phyloP scores from a whole-genome alignment of 2,113 vertebrate species.

The Phocoena sinus region DNA sequence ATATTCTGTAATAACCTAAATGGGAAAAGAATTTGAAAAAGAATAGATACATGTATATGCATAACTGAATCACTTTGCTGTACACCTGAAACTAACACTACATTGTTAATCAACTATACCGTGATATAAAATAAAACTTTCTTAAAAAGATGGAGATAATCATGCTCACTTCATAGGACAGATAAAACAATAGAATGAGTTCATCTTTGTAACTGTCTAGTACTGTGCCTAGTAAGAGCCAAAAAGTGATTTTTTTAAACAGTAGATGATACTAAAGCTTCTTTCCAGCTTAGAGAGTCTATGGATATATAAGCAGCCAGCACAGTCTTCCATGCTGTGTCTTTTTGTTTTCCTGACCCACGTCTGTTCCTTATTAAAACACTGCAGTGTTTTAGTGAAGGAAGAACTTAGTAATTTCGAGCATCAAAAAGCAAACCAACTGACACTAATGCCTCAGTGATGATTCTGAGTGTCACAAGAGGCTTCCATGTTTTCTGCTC shows the following conservation, averaged over 20 bases:
- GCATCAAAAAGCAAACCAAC: neutral
- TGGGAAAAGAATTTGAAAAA: too few species aligned
- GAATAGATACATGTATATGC: too few species aligned
- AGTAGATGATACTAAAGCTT: neutral
- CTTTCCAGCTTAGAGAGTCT: neutral
- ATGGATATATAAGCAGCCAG: neutral
- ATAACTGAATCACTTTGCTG: too few species aligned
- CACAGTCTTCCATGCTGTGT: neutral
- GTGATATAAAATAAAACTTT: neutral
- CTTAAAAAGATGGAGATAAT: neutral
- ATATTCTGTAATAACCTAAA: too few species aligned
- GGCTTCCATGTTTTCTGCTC: neutral
- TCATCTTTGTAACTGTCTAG: neutral
- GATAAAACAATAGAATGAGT: neutral
- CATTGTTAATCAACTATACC: neutral
- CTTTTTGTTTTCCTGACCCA: neutral
- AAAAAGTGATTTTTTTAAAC: neutral
- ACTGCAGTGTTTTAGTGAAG: neutral
- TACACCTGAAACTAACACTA: too few species aligned
- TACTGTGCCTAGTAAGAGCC: neutral
- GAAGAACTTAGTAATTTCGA: neutral
- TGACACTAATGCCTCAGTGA: neutral
- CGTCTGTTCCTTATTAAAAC: slow-evolving; percentile 21
- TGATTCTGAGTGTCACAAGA: neutral
- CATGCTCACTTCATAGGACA: neutral